Conservation (phyloP, 2,888 invertebrate genomes). For the Aelia acuminata region DNA sequence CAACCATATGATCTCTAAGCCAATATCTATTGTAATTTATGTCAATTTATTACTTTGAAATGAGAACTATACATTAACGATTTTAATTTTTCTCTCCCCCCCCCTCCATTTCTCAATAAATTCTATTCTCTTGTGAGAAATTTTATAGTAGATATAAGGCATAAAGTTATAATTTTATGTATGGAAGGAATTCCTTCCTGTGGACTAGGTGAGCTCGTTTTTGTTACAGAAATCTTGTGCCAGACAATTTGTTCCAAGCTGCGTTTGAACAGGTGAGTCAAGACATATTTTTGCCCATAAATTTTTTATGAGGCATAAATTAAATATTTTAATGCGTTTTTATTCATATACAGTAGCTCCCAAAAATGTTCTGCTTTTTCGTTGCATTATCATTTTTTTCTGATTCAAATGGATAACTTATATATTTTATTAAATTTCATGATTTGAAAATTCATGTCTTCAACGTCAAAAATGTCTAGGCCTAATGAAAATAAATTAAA, state of each 20-base stretch:
- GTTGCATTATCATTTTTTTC: too few relatives aligned
- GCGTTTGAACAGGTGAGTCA: constrained; percentile 82
- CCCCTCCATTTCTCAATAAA: constrained; percentile 17
- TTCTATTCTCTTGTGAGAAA: constrained; percentile 24
- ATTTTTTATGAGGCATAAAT: constrained; percentile 43
- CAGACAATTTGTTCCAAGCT: constrained; percentile 92
- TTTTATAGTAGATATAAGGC: constrained; percentile 57
- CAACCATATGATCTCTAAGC: background rate
- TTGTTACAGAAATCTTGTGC: constrained; percentile 87
- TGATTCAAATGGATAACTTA: too few relatives aligned
- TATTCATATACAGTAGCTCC: background rate
- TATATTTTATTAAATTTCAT: too few relatives aligned
- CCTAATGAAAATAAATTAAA: too few relatives aligned
- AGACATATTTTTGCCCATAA: constrained; percentile 51
- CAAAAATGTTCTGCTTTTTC: too few relatives aligned
- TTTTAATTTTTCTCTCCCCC: constrained; percentile 44
- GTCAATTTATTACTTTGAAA: background rate
- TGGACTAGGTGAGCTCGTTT: constrained; percentile 65
- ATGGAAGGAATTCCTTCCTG: constrained; percentile 63
- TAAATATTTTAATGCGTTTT: constrained; percentile 5
- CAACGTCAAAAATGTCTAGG: too few relatives aligned
- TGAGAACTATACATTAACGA: background rate
- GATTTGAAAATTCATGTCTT: too few relatives aligned
- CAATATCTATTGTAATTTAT: constrained; percentile 4
- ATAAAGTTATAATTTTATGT: constrained; percentile 61